These are phyloP conservation scores for Sussaba pulchella DNA, from an alignment of 2,888 invertebrate species.

Conservation along the genomic window DNA sequence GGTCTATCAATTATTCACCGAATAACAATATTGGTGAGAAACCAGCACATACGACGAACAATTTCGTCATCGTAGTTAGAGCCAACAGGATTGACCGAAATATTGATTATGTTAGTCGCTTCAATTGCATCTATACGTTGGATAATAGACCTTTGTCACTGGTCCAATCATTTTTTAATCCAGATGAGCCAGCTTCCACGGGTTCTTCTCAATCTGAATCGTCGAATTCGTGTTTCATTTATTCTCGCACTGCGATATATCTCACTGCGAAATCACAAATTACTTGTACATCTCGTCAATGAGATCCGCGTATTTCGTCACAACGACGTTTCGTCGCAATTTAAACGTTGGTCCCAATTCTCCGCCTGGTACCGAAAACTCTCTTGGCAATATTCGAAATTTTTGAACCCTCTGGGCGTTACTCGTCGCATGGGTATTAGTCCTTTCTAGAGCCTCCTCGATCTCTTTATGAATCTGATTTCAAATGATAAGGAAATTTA, in stretches of 20 bases:
- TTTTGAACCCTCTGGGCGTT: slow-evolving; percentile 96
- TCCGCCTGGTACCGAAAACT: slow-evolving; percentile 94
- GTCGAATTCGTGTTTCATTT: neutral
- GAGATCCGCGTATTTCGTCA: slow-evolving; percentile 90
- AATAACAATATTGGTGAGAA: neutral
- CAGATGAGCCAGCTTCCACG: no score
- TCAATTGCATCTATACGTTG: no score
- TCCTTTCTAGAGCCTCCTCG: slow-evolving; percentile 91
- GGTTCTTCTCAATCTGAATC: no score
- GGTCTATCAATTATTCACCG: slow-evolving; percentile 1
- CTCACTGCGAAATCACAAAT: slow-evolving; percentile 49
- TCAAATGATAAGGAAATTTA: no score
- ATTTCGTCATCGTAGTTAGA: neutral
- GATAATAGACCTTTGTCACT: no score
- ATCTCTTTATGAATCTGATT: slow-evolving; percentile 91
- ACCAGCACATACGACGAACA: neutral
- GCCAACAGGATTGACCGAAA: no score
- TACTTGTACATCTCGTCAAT: slow-evolving; percentile 92
- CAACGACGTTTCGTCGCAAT: slow-evolving; percentile 91
- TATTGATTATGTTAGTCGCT: no score
- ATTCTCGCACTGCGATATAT: neutral
- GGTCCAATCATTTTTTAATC: no score
- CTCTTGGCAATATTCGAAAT: slow-evolving; percentile 92
- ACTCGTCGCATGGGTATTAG: slow-evolving; percentile 92
- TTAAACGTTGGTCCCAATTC: slow-evolving; percentile 97